phyloP scores from a whole-genome alignment of 2,113 vertebrate genomes.

The Arizona elegans region DNA sequence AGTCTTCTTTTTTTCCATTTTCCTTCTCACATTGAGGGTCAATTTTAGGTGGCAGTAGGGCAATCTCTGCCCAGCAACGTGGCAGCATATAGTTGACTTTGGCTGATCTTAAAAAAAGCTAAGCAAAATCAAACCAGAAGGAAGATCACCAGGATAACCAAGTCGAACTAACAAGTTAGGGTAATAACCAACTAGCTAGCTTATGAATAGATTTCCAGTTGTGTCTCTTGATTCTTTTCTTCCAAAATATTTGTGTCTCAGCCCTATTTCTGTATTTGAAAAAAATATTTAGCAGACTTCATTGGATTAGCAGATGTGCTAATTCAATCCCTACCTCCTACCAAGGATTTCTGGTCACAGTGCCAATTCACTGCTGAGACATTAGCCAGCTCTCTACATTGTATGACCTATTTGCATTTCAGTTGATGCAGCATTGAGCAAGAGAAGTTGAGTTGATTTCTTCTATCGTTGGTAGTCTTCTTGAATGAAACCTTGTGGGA shows the following conservation, averaged over 20 bases:
- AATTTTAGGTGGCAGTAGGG: not conserved
- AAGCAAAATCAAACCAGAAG: not conserved
- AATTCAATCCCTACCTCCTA: not conserved
- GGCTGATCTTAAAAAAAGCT: not conserved
- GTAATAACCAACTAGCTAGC: not conserved
- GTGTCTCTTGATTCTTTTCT: not conserved
- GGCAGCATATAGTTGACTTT: not conserved
- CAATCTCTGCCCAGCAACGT: not conserved
- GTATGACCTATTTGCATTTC: not conserved
- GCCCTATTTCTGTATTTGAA: not conserved
- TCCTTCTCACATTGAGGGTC: not conserved
- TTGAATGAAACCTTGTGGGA: not conserved
- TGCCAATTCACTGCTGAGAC: not conserved
- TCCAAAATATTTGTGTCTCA: not conserved
- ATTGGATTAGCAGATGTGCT: not conserved
- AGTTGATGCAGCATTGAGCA: not conserved
- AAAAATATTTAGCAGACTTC: not conserved
- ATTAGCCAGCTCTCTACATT: not conserved
- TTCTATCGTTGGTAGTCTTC: not conserved
- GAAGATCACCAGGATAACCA: not conserved
- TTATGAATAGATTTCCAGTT: not conserved
- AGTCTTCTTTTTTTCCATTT: not conserved
- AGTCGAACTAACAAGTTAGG: not conserved
- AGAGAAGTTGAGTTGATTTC: not conserved
- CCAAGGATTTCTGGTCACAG: not conserved